Base-by-base conservation (phyloP, 2,113 vertebrate genomes). In the Macrotus californicus region DNA sequence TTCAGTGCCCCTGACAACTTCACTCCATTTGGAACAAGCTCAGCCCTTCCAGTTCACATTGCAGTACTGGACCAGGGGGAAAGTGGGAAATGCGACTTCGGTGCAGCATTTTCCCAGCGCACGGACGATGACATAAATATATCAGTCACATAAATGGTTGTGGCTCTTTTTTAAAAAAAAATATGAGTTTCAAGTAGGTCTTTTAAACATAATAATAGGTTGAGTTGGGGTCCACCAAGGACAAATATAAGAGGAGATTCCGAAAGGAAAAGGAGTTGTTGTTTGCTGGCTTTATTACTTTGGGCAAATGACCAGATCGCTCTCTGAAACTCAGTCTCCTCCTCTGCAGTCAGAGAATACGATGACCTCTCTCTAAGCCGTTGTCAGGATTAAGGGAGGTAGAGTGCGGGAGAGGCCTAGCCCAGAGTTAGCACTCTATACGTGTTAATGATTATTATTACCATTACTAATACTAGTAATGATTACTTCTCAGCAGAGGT, bases 131-230 rank as follows among this genome's bases (percentile, higher is more conserved):
- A 64, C 46, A 36, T 11, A 41, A n/a, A 87, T 36, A 41, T 29
- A 50, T n/a, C 87, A n/a, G n/a, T n/a, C n/a, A n/a, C 87, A 41
- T 79, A 92, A 76, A 76, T 80, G 87, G 9, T 67, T 54, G 72
- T 0, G n/a, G 9, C 24, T 88, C 56, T 16, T 86, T 87, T 72
- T 76, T 36, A 2, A 3, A 31, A 87, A 48, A 48, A 31, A 31
- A 64, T 41, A 16, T n/a, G 29, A 88, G 10, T n/a, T 41, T 86
- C 26, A 67, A 85, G 22, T 76, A 26, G 16, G 8, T 61, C 52
- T 54, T 94, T 72, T 72, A 69, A 87, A 91, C 75, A 19, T 3
- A 50, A 64, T 52, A n/a, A 87, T 54, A 76, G 90, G 29, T 21
- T 2, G 43, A 41, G 6, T 64, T 84, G 69, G 70, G 4, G 59